phyloP scores from a whole-genome alignment of 2,797 vertebrate genomes.

The Sternarchorhynchus goeldii region DNA sequence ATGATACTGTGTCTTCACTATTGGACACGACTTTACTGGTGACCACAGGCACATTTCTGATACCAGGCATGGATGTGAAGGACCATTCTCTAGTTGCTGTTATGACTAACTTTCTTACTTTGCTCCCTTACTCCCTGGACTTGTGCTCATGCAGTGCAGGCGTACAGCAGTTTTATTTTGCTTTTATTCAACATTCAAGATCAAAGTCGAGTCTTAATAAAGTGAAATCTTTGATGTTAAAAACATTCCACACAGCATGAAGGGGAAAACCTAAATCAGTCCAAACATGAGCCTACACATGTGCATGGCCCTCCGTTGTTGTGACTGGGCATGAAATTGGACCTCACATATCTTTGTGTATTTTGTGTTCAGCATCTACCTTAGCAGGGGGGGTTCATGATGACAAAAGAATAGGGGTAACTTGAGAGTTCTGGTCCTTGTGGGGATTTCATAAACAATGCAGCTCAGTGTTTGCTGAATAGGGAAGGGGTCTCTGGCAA shows the following conservation, averaged over 20 bases:
- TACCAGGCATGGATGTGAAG: background rate
- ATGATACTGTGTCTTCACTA: background rate
- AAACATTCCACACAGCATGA: conserved; percentile 46
- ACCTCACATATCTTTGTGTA: conserved; percentile 24
- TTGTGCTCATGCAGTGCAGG: conserved; percentile 9
- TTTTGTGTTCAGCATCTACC: conserved; percentile 15
- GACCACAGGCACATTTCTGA: background rate
- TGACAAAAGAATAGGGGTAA: conserved; percentile 39
- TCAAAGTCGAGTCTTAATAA: conserved; percentile 41
- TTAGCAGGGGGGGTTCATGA: conserved; percentile 15
- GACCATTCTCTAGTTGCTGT: background rate
- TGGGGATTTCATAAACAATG: conserved; percentile 41
- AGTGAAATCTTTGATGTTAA: conserved; percentile 44
- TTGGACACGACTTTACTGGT: background rate
- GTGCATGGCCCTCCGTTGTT: conserved; percentile 34
- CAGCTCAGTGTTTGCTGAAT: conserved; percentile 8
- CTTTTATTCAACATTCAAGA: conserved; percentile 31
- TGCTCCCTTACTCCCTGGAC: background rate
- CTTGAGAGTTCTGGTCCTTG: conserved; percentile 28
- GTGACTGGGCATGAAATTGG: conserved; percentile 25
- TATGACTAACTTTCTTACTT: background rate
- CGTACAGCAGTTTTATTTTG: conserved; percentile 39
- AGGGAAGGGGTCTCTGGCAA: background rate
- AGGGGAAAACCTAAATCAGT: conserved; percentile 27
- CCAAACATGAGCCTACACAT: conserved; percentile 36